Evolutionary conservation across 2,888 invertebrate species (phyloP).

Genomic region (Dynastes tityus): DNA sequence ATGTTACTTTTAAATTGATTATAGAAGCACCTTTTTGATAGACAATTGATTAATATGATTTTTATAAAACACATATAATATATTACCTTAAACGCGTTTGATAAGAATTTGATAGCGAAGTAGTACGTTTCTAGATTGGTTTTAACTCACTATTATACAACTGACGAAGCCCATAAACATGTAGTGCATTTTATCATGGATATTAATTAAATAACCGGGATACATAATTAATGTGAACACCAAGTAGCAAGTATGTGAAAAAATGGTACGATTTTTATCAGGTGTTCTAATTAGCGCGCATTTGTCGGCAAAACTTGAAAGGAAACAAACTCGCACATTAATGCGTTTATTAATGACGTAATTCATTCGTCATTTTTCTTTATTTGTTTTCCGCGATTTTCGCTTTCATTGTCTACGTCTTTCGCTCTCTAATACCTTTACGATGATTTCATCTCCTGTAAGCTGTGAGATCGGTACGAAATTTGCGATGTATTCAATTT

Average conservation of each 20-base stretch:
- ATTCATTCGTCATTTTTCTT: slow-evolving; percentile 6
- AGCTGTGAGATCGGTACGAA: neutral
- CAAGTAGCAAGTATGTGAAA: slow-evolving; percentile 9
- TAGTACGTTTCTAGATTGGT: no score
- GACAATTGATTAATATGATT: no score
- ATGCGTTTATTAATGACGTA: neutral
- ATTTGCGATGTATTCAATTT: neutral
- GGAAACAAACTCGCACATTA: slow-evolving; percentile 1
- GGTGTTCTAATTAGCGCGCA: slow-evolving; percentile 10
- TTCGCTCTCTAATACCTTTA: slow-evolving; percentile 2
- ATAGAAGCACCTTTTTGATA: no score
- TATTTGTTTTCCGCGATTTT: slow-evolving; percentile 8
- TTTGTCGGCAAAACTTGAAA: slow-evolving; percentile 18
- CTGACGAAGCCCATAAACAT: neutral
- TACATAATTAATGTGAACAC: neutral
- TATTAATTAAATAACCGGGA: slow-evolving; percentile 6
- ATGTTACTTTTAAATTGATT: no score
- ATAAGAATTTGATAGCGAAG: no score
- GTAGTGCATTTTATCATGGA: neutral
- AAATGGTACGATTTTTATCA: slow-evolving; percentile 18
- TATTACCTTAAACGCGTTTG: no score
- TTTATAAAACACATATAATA: no score
- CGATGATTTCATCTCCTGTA: slow-evolving; percentile 8
- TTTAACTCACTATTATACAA: neutral
- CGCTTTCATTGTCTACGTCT: slow-evolving; percentile 26